Percentiles rank a stretch among this genome's conserved stretches.
phyloP scores from a whole-genome alignment of 2,113 vertebrate species.

The Sardina pilchardus region DNA sequence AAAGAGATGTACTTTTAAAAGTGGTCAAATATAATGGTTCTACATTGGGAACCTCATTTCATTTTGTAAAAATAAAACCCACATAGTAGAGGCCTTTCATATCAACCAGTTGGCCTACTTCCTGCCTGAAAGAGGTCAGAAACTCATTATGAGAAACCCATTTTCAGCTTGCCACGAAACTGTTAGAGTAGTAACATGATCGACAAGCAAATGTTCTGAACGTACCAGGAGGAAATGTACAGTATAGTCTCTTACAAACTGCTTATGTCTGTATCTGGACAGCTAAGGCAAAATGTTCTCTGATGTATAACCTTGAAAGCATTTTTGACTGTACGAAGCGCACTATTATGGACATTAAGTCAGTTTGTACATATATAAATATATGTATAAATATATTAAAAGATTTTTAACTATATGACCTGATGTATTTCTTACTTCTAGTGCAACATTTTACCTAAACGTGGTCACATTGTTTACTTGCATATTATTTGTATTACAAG shows the following conservation, averaged over 20 bases:
- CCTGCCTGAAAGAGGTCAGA: conserved; percentile 25
- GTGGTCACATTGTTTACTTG: too few relatives aligned
- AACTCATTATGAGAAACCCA: neutral
- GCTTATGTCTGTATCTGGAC: neutral
- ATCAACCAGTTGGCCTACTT: conserved; percentile 37
- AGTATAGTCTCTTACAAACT: neutral
- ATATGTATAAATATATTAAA: conserved; percentile 80
- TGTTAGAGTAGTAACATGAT: neutral
- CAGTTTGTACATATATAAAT: conserved; percentile 79
- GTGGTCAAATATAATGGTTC: conserved; percentile 20
- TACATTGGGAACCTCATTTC: conserved; percentile 14
- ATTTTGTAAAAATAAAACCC: conserved; percentile 66
- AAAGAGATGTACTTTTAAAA: conserved; percentile 68
- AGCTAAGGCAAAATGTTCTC: neutral
- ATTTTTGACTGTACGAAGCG: conserved; percentile 63
- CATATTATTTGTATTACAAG: too few relatives aligned
- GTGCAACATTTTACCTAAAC: too few relatives aligned
- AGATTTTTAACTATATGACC: conserved; percentile 74
- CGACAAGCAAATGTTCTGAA: neutral
- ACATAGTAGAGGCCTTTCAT: conserved; percentile 40
- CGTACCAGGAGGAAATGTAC: neutral
- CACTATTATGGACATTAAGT: conserved; percentile 67
- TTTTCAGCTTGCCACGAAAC: neutral
- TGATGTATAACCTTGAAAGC: conserved; percentile 41
- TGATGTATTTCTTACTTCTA: conserved; percentile 40